phyloP scores from a whole-genome alignment of 2,888 invertebrate genomes.

The Alsophila aescularia region DNA sequence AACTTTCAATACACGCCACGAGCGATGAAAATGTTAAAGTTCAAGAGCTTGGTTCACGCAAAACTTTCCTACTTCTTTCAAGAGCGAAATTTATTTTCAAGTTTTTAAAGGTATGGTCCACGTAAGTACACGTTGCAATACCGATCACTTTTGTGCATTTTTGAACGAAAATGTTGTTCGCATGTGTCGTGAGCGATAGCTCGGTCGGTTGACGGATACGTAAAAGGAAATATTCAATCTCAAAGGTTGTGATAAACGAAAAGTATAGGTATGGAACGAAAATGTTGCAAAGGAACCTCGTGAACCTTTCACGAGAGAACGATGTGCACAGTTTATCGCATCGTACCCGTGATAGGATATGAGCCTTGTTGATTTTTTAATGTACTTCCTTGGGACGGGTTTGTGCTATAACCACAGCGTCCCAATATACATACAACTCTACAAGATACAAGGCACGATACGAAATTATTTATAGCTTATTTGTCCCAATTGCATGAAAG shows the following conservation, averaged over 20 bases:
- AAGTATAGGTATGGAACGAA: neutral
- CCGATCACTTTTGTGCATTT: conserved; percentile 26
- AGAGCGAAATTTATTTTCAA: conserved; percentile 44
- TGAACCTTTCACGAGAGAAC: no score
- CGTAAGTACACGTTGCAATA: conserved; percentile 27
- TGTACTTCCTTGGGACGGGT: neutral
- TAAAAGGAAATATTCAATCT: conserved; percentile 2
- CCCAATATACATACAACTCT: no score
- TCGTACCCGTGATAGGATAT: neutral
- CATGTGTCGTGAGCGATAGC: conserved; percentile 5
- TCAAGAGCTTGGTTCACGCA: conserved; percentile 50
- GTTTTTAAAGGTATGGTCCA: conserved; percentile 41
- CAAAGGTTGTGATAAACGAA: conserved; percentile 1
- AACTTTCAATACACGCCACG: no score
- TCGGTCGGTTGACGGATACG: neutral
- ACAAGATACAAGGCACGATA: no score
- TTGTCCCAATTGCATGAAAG: no score
- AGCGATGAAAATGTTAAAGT: conserved; percentile 60
- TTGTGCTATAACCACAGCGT: no score
- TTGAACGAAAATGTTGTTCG: conserved; percentile 9
- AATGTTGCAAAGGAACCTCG: neutral
- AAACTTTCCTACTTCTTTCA: conserved; percentile 50
- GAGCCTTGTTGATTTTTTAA: neutral
- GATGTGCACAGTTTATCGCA: neutral
- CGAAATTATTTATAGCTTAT: no score